Evolutionary conservation across 2,113 vertebrate genomes (phyloP), one percentile per base, ranked within the genome.

Genomic region (Gymnogyps californianus): DNA sequence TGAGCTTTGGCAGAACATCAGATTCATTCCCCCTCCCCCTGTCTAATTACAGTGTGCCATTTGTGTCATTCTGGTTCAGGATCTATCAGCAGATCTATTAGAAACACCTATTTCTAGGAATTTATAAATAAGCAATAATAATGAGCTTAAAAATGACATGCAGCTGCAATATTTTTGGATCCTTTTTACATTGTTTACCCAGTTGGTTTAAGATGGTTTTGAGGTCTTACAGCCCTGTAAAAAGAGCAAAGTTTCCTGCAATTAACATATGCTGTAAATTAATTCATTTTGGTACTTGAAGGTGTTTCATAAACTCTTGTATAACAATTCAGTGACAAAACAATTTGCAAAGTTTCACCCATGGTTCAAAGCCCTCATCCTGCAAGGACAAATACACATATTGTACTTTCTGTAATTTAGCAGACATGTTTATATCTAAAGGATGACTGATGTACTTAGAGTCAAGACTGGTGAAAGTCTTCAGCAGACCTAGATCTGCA

Each of bases 1-100:
- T 94, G 90, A 88, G 89, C n/a, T 83, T 80, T 96, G 97, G 94
- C 96, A 92, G 93, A 96, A 86, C 49, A 93, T 90, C 90, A 92
- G 84, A 51, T 16, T 69, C 83, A 59, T 92, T 92, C 24, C 65
- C 62, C 95, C 38, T 5, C 59, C 72, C 36, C 69, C 74, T 40
- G 13, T 66, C 86, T 95, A 93, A 93, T 57, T 94, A 95, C 65
- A 76, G 75, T 11, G 7, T 95, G 89, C 79, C 64, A 85, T 87
- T 94, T 96, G 70, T 92, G 70, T 83, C 78, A 66, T 77, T 94
- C 54, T 91, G 70, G 44, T 95, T 96, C 83, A 38, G 67, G 66
- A 72, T 82, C 87, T 96, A 87, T 91, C 91, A 90, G 83, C 51
- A 93, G 93, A 94, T 92, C 90, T 89, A 84, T 54, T 44, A 80